Evolutionary conservation across 2,113 vertebrate species (phyloP).

Genomic region (Cryptotis parvus): DNA sequence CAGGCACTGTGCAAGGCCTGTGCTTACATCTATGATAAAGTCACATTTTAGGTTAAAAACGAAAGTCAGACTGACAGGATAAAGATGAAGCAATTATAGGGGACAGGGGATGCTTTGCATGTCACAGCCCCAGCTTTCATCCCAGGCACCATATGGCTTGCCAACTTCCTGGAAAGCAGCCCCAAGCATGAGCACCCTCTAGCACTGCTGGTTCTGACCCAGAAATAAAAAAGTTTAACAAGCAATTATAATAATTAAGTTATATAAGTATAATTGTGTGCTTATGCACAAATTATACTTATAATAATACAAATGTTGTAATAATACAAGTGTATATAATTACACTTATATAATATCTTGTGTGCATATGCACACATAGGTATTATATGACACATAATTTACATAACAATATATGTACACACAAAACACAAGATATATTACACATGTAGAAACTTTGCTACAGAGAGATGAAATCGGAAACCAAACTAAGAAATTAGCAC

Average conservation of each 20-base stretch:
- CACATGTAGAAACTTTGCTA: background rate
- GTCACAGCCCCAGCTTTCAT: too few relatives aligned
- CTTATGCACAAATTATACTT: too few relatives aligned
- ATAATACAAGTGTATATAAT: too few relatives aligned
- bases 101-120: too few relatives aligned
- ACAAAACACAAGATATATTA: background rate
- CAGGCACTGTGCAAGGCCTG: too few relatives aligned
- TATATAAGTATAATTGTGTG: background rate
- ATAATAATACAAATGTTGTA: too few relatives aligned
- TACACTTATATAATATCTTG: too few relatives aligned
- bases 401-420: background rate
- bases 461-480: background rate
- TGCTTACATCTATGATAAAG: conserved; percentile 3
- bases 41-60: conserved; percentile 25
- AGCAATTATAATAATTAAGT: conserved; percentile 7
- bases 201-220: too few relatives aligned
- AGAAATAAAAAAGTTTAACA: background rate
- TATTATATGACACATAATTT: too few relatives aligned
- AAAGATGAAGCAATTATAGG: background rate
- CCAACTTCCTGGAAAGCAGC: too few relatives aligned
- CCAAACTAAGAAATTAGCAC: conserved; percentile 6
- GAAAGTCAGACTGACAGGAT: background rate
- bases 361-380: background rate
- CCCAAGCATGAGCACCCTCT: too few relatives aligned
- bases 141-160: too few relatives aligned